A percentile compares a stretch with the other conserved stretches of the same genome.
Evolutionary conservation across 2,797 vertebrate species (phyloP).

Genomic region (Notoglanidium macrostoma): DNA sequence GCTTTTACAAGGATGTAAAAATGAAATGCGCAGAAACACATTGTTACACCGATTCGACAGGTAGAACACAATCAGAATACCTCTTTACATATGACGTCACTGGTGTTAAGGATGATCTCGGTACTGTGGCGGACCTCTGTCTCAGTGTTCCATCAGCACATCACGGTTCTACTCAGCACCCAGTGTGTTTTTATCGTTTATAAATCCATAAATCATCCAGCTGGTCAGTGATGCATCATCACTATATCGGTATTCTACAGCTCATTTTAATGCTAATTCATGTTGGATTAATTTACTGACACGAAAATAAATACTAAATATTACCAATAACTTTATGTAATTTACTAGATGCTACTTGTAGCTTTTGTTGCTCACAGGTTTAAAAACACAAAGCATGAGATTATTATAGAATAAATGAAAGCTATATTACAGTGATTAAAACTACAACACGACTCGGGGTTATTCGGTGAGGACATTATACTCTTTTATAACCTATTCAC

Average conservation of each 20-base stretch:
- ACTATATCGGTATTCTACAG: neutral
- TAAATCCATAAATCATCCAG: neutral
- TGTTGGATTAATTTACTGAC: neutral
- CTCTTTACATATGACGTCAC: neutral
- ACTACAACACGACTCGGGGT: neutral
- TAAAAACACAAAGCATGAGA: neutral
- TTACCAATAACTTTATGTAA: neutral
- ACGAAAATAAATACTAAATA: neutral
- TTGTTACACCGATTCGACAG: no score
- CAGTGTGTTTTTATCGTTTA: neutral
- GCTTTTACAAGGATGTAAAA: neutral
- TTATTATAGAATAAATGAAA: neutral
- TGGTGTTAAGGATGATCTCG: neutral
- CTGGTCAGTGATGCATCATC: neutral
- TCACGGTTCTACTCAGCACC: neutral
- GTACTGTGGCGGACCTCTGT: neutral
- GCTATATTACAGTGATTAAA: neutral
- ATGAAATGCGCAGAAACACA: no score
- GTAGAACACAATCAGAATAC: no score
- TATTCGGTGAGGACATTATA: neutral
- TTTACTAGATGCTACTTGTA: neutral
- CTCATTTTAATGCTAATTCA: neutral
- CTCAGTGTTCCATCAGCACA: no score
- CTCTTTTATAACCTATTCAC: neutral
- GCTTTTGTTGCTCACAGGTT: neutral